phyloP scores from a whole-genome alignment of 2,888 invertebrate species.

The Nephrotoma appendiculata region DNA sequence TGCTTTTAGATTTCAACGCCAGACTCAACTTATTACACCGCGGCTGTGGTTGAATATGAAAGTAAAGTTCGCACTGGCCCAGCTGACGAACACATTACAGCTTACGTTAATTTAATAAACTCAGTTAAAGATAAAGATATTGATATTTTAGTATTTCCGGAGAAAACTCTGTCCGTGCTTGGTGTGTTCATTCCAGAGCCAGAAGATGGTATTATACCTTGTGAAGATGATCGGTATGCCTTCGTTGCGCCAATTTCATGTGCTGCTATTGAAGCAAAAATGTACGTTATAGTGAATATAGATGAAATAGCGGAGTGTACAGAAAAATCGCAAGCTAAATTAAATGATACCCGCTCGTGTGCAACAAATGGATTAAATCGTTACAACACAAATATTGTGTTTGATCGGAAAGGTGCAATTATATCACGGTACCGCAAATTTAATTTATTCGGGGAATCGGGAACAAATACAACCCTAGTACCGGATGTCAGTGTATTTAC shows the following conservation, averaged over 20 bases:
- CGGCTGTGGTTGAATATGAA: conserved; percentile 46
- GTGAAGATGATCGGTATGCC: conserved; percentile 14
- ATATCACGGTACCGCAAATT: conserved; percentile 37
- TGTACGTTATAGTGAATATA: conserved; percentile 38
- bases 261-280: conserved; percentile 35
- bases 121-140: conserved; percentile 26
- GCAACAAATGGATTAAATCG: conserved; percentile 19
- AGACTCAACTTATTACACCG: conserved; percentile 37
- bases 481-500: conserved; percentile 47
- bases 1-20: background rate
- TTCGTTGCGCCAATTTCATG: conserved; percentile 36
- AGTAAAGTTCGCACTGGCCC: background rate
- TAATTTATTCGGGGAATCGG: conserved; percentile 33
- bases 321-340: conserved; percentile 7
- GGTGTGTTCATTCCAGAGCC: conserved; percentile 26
- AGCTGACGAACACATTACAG: conserved; percentile 15
- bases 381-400: conserved; percentile 68
- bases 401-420: conserved; percentile 55
- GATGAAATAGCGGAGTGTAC: conserved; percentile 45
- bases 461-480: conserved; percentile 30
- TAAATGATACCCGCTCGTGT: conserved; percentile 19
- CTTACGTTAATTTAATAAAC: conserved; percentile 21
- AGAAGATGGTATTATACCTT: conserved; percentile 21
- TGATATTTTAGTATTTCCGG: conserved; percentile 69
- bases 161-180: conserved; percentile 36